Percentiles rank a stretch among this genome's conserved stretches.
phyloP scores from a whole-genome alignment of 2,113 vertebrate genomes.

The Panthera tigris region DNA sequence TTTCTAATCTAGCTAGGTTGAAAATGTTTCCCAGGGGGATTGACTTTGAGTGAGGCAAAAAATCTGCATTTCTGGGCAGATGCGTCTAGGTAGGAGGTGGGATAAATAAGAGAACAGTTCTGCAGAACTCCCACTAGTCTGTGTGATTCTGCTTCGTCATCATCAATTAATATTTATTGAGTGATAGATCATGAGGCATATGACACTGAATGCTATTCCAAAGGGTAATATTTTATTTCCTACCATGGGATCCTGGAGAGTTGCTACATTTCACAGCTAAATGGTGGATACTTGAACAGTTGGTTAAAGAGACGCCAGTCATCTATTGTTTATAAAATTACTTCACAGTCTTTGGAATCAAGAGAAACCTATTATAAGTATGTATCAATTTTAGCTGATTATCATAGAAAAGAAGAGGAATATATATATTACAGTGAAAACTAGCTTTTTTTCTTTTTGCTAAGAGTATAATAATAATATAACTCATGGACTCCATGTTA shows the following conservation, averaged over 20 bases:
- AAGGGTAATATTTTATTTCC: constrained; percentile 67
- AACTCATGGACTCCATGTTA: neutral
- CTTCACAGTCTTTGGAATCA: neutral
- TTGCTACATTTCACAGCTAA: constrained; percentile 71
- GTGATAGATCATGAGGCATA: constrained; percentile 51
- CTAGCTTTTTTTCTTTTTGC: neutral
- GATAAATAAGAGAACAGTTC: constrained; percentile 43
- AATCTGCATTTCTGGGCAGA: constrained; percentile 52
- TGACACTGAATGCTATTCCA: neutral
- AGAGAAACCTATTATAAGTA: neutral
- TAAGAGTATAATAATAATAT: neutral
- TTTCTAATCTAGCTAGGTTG: constrained; percentile 37
- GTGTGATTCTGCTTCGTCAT: constrained; percentile 66
- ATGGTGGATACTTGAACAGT: constrained; percentile 48
- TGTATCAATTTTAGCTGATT: constrained; percentile 38
- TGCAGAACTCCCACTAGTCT: constrained; percentile 20
- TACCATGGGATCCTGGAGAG: constrained; percentile 51
- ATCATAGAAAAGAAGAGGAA: neutral
- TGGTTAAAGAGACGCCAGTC: constrained; percentile 56
- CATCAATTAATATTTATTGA: constrained; percentile 72
- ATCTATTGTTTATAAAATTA: constrained; percentile 58
- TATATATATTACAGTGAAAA: neutral
- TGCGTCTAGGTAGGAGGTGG: constrained; percentile 70
- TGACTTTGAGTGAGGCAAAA: neutral
- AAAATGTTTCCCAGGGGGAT: neutral